Base-by-base conservation (phyloP, 2,797 vertebrate genomes). In the Margarornis squamiger region DNA sequence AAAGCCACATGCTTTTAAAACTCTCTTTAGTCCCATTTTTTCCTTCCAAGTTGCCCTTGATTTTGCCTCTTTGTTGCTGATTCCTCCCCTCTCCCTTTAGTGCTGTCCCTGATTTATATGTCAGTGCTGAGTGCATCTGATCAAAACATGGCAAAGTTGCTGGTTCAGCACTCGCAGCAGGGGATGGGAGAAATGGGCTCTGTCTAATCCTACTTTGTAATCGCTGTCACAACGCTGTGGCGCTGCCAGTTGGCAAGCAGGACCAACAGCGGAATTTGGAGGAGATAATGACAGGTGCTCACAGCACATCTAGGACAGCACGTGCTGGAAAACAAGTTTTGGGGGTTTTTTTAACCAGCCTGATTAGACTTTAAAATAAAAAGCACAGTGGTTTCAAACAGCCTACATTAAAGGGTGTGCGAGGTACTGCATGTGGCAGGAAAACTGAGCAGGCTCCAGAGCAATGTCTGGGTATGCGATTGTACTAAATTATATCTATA, bases 121-220 rank as follows among this genome's bases (percentile, higher is more conserved):
- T 96, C 94, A 75, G 95, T 5, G 63, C 63, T 7, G 82, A 95
- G 91, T 6, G 86, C 86, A 89, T 90, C 94, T 95, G 91, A 96
- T 97, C 96, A 96, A 87, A 96, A 71, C 70, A 11, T 3, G 89
- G 85, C 54, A 18, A 48, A 96, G 84, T 49, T 96, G 96, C 95
- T 97, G 96, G 46, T 76, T 96, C 96, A 97, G 96, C 95, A 93
- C 91, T 92, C 80, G 5, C 92, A 95, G 95, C 93, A 92, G 96
- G 89, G 91, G 80, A 26, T 29, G 91, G 88, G 38, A 86, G 95
- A 19, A 65, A n/a, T 9, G 91, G 93, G 92, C 91, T 92, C 19
- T 32, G 62, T 66, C 80, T 94, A 9, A 92, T 94, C 71, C 87
- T 63, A 7, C 91, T 58, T 7, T 79, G 92, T 16, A 67, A 75